Evolutionary conservation across 2,113 vertebrate genomes (phyloP).

Genomic region (Mionectes macconnelli): DNA sequence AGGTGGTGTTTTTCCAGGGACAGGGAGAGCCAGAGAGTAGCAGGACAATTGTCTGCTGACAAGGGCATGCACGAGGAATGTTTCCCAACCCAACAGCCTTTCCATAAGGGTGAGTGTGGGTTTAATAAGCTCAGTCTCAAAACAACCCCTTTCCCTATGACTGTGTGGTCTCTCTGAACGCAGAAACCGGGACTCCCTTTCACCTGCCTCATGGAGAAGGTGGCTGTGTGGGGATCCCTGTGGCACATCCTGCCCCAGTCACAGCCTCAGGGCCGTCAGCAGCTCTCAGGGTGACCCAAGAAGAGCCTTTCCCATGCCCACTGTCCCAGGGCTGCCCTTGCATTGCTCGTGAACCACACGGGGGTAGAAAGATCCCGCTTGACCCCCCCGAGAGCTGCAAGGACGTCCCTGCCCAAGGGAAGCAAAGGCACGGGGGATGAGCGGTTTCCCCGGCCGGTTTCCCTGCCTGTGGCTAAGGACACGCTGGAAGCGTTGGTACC

Average conservation of each 20-base stretch:
- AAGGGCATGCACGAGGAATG: rapidly evolving
- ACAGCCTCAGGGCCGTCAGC: rapidly evolving
- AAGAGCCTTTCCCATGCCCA: not conserved
- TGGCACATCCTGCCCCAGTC: not conserved
- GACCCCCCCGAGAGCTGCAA: rapidly evolving
- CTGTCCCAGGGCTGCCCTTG: not conserved
- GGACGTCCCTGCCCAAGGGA: not conserved
- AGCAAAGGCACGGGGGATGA: not conserved
- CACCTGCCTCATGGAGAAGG: not conserved
- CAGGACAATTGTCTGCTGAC: not conserved
- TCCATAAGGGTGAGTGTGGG: rapidly evolving
- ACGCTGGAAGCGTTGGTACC: not conserved
- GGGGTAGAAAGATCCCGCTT: not conserved
- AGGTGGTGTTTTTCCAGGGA: not conserved
- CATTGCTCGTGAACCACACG: rapidly evolving
- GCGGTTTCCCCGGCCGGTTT: rapidly evolving
- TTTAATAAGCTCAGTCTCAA: not conserved
- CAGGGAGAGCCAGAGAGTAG: not conserved
- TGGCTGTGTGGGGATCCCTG: not conserved
- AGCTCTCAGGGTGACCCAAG: not conserved
- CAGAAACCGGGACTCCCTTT: not conserved
- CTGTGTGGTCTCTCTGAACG: rapidly evolving
- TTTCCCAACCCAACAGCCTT: not conserved
- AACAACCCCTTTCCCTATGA: rapidly evolving
- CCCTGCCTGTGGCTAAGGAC: not conserved